Percentiles rank a stretch among this genome's conserved stretches.
These are phyloP conservation scores for Phoebastria nigripes DNA, from an alignment of 2,797 vertebrate species.

Conservation along the genomic window DNA sequence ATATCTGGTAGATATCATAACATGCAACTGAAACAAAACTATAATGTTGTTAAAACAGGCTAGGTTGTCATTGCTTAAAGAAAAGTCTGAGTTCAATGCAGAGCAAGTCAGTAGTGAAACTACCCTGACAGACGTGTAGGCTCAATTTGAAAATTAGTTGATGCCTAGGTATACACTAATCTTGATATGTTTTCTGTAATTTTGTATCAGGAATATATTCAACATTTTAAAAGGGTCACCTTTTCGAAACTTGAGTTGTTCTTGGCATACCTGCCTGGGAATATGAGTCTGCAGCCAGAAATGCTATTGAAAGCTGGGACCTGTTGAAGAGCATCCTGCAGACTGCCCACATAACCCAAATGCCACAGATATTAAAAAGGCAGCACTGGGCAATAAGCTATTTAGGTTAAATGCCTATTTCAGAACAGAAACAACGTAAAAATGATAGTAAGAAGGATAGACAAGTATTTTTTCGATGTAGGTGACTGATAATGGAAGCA, in stretches of 20 bases:
- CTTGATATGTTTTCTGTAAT: background rate
- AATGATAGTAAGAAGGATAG: background rate
- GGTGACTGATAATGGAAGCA: background rate
- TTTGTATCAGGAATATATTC: background rate
- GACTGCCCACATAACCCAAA: background rate
- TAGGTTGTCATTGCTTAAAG: background rate
- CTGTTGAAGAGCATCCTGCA: background rate
- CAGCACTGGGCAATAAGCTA: background rate
- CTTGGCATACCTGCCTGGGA: background rate
- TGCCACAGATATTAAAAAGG: background rate
- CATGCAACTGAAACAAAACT: background rate
- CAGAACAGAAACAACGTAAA: background rate
- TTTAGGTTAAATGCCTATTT: background rate
- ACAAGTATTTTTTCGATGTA: background rate
- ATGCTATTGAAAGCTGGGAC: background rate
- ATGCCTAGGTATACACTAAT: background rate
- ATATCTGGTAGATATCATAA: background rate
- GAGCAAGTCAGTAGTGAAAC: background rate
- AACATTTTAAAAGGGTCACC: background rate
- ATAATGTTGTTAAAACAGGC: background rate
- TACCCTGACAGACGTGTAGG: background rate
- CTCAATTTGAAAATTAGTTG: background rate
- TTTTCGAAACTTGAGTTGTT: background rate
- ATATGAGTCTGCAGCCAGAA: background rate
- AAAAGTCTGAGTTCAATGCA: background rate